Conservation (phyloP, 1,140 invertebrate species). For the Formica selysi region DNA sequence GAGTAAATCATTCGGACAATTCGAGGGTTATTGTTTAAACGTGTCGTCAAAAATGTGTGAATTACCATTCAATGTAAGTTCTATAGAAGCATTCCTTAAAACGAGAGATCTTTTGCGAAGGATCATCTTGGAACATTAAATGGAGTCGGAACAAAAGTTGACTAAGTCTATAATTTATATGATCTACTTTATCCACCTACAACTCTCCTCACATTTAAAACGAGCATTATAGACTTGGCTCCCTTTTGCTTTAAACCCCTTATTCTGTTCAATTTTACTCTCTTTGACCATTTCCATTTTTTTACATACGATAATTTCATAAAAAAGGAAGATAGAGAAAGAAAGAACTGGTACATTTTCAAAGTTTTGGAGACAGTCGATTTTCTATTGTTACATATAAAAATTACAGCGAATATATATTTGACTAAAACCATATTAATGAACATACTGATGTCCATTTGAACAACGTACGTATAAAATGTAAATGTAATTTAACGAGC, state of each 20-base stretch:
- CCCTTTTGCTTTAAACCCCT: slow-evolving; percentile 14
- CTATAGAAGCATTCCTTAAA: neutral
- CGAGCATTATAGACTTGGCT: neutral
- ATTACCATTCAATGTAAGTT: neutral
- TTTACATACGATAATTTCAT: neutral
- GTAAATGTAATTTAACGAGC: neutral
- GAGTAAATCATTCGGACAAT: slow-evolving; percentile 13
- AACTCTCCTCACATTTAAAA: slow-evolving; percentile 19
- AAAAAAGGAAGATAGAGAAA: no score
- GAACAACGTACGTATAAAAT: neutral
- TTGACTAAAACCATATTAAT: neutral
- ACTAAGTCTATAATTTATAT: slow-evolving; percentile 44
- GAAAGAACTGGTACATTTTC: neutral
- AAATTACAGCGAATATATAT: neutral
- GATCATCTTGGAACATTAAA: slow-evolving; percentile 32
- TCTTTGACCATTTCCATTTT: neutral
- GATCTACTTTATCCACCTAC: slow-evolving; percentile 14
- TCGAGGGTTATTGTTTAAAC: neutral
- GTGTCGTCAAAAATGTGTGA: neutral
- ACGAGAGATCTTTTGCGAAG: neutral
- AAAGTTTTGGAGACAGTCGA: neutral
- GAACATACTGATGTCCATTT: neutral
- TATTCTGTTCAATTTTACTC: neutral
- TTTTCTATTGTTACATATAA: neutral
- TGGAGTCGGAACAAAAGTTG: slow-evolving; percentile 10